Conservation (phyloP, 2,888 invertebrate species). For the Drosophila putrida region DNA sequence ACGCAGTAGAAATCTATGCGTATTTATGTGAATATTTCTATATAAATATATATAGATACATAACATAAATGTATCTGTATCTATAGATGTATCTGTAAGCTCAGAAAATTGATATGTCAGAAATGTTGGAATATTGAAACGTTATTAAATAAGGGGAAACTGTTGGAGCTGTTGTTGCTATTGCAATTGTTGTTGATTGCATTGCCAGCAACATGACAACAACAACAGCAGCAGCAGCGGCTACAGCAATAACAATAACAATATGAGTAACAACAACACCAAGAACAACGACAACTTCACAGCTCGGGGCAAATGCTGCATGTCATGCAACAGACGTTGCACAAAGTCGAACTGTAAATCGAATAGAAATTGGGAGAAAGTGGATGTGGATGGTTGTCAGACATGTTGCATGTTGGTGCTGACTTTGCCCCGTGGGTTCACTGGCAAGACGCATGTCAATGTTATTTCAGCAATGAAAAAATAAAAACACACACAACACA, state of each 20-base stretch:
- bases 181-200: conserved; percentile 56
- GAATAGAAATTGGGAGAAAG: conserved; percentile 54
- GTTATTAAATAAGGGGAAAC: conserved; percentile 78
- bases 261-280: conserved; percentile 46
- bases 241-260: conserved; percentile 47
- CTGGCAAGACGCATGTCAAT: conserved; percentile 79
- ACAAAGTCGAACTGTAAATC: conserved; percentile 73
- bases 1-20: conserved; percentile 56
- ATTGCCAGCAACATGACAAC: conserved; percentile 44
- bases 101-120: conserved; percentile 78
- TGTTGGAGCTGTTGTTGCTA: conserved; percentile 62
- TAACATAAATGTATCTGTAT: too few relatives aligned
- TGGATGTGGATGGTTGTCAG: conserved; percentile 15
- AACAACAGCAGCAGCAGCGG: too few relatives aligned
- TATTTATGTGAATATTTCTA: conserved; percentile 14
- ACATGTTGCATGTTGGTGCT: conserved; percentile 53
- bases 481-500: conserved; percentile 30
- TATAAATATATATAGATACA: conserved; percentile 12
- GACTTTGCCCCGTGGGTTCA: conserved; percentile 38
- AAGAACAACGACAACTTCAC: conserved; percentile 44
- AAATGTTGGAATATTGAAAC: conserved; percentile 78
- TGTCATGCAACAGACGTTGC: conserved; percentile 76
- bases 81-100: conserved; percentile 23
- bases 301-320: conserved; percentile 74
- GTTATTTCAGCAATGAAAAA: conserved; percentile 76